Conservation (phyloP, 2,113 vertebrate genomes). For the Python bivittatus region DNA sequence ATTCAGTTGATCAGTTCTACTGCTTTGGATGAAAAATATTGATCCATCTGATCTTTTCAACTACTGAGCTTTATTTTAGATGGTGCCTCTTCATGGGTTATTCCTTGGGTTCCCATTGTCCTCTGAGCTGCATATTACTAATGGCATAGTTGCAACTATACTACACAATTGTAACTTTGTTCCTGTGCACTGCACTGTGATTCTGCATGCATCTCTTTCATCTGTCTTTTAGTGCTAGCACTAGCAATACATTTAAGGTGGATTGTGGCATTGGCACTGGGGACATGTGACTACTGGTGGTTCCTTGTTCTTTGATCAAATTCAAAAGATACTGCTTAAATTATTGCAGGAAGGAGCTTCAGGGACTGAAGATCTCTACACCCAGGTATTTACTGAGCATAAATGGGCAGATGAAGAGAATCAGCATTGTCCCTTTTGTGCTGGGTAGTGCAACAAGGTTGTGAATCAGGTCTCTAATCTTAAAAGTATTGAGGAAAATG, state of each 20-base stretch:
- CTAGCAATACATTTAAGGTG: too few species aligned
- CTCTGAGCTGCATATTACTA: neutral
- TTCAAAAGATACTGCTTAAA: neutral
- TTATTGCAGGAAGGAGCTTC: neutral
- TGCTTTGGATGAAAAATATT: too few species aligned
- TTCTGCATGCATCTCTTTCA: neutral
- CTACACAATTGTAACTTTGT: neutral
- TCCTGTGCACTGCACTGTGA: neutral
- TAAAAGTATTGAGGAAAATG: neutral
- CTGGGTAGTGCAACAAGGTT: neutral
- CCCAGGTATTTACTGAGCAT: neutral
- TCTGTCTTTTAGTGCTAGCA: neutral
- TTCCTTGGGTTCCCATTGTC: neutral
- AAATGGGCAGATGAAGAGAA: neutral
- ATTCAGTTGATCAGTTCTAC: too few species aligned
- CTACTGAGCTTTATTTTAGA: too few species aligned
- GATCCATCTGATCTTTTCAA: too few species aligned
- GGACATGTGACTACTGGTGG: too few species aligned
- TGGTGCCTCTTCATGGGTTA: too few species aligned
- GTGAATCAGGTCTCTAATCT: neutral
- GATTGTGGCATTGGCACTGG: too few species aligned
- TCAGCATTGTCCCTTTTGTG: neutral
- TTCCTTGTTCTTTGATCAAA: neutral
- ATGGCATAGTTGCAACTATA: neutral
- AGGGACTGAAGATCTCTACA: neutral